Base-by-base conservation (phyloP, 2,113 vertebrate species). In the Egretta garzetta region DNA sequence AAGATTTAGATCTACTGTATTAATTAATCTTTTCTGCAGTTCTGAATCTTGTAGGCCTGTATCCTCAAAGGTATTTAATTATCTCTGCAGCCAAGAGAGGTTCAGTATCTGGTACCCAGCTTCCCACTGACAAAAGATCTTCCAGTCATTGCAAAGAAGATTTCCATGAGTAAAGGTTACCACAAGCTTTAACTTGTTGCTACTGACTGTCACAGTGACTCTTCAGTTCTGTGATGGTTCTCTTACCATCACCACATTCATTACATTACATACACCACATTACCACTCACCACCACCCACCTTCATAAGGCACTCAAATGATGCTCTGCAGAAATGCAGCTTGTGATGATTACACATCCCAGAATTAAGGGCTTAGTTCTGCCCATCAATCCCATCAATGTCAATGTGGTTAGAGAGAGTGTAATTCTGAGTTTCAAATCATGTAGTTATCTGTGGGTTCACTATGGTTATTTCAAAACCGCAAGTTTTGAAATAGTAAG, bases 1-100 rank as follows among this genome's bases (percentile, higher is more conserved):
- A 76, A 92, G 60, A 93, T 77, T 66, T 55, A 96, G 80, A 84
- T 91, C 72, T 83, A 58, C 67, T 96, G 37, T 50, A 47, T 84
- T 96, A 92, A 96, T 96, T 90, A 86, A 0, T 8, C 19, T 90
- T 32, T 53, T 73, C 66, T 93, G 60, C 32, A 30, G 64, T 12
- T 75, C 39, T 94, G 53, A 41, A 49, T 76, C 71, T 77, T 76
- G 47, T 56, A 63, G 41, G 28, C 24, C 47, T 56, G 41, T 45
- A 52, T 60, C 39, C 67, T 80, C 83, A 92, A 63, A 94, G 50
- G 37, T 67, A 50, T 74, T 91, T 86, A 22, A 67, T 86, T 93
- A 39, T 81, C 72, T 93, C 68, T 55, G 33, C 47, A 92, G 47
- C 59, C 50, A 62, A 74, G 45, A 86, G 77, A 80, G 32, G 67